Evolutionary conservation across 2,888 invertebrate genomes (phyloP), one percentile per base, ranked within the genome.

Genomic region (Cataglyphis altisquamis): DNA sequence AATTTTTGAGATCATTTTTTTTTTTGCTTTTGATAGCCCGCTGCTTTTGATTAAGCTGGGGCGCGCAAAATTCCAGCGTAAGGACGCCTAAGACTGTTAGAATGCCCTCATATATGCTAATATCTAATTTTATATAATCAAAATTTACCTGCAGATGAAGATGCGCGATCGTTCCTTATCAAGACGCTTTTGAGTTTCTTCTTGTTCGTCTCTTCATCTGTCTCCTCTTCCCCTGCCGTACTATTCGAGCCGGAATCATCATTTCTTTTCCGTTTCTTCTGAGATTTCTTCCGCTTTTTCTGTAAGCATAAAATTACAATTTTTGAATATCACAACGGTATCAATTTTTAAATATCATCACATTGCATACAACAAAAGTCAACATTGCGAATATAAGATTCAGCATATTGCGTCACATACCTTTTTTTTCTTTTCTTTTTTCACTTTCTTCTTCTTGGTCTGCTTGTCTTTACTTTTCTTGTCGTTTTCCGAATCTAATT

Each of bases 181-280:
- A 93, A 84, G 21, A 93, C 91, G 82, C 93, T 94, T 60, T 93
- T 94, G 4, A 94, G 72, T 84, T 91, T 94, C 73, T 92, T 94
- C 63, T 89, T 94, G 78, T 84, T 90, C 9, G 80, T 89, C 72
- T 92, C 92, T 3, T 85, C 78, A 45, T 90, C 92, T 9, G 91
- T 78, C 32, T 90, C 92, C 4, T 91, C 86, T 64, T 90, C 88
- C 18, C 64, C 75, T 0, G 84, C 86, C 0, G 86, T 87, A 72
- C 87, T 91, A 18, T 12, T 91, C 0, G 91, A 90, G 5, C n/a
- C 18, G 6, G 92, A 91, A 29, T 85, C 85, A 57, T 92, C 91
- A 18, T 86, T 90, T 77, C 93, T 94, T 86, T 92, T 91, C 12
- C 91, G 91, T 75, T 92, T 94, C 86, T 93, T 94, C 92, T 93